Conservation (phyloP, 2,888 invertebrate species). For the Aphidius colemani region DNA sequence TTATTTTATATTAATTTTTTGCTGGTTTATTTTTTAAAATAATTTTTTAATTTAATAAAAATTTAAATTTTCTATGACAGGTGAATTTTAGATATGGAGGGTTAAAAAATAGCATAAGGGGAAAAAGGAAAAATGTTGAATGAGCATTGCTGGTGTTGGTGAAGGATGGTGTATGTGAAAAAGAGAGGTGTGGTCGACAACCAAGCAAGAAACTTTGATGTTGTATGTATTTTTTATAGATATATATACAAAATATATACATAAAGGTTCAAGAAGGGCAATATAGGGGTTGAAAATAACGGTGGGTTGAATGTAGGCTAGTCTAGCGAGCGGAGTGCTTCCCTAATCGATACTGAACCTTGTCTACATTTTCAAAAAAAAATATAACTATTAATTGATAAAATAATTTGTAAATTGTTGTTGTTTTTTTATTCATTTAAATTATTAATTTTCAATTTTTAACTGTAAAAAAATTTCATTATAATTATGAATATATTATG, state of each 20-base stretch:
- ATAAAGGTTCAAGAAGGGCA: slow-evolving; percentile 27
- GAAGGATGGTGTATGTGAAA: slow-evolving; percentile 30
- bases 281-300: slow-evolving; percentile 26
- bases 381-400: no score
- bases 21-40: no score
- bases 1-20: no score
- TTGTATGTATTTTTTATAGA: no score
- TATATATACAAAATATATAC: no score
- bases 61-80: slow-evolving; percentile 30
- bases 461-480: no score
- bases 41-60: no score
- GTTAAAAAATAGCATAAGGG: slow-evolving; percentile 30
- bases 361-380: slow-evolving; percentile 27
- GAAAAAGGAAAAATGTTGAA: slow-evolving; percentile 46
- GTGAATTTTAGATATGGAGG: slow-evolving; percentile 34
- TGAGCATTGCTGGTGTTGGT: slow-evolving; percentile 41
- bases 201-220: slow-evolving; percentile 27
- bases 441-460: no score
- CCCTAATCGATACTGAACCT: slow-evolving; percentile 56
- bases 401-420: no score
- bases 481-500: no score
- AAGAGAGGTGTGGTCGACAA: slow-evolving; percentile 9
- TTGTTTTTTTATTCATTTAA: no score
- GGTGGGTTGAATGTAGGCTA: slow-evolving; percentile 49
- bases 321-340: slow-evolving; percentile 55